Evolutionary conservation across 64 coral and sea anemone species (phyloP).

Genomic region (Astreopora myriophthalma): DNA sequence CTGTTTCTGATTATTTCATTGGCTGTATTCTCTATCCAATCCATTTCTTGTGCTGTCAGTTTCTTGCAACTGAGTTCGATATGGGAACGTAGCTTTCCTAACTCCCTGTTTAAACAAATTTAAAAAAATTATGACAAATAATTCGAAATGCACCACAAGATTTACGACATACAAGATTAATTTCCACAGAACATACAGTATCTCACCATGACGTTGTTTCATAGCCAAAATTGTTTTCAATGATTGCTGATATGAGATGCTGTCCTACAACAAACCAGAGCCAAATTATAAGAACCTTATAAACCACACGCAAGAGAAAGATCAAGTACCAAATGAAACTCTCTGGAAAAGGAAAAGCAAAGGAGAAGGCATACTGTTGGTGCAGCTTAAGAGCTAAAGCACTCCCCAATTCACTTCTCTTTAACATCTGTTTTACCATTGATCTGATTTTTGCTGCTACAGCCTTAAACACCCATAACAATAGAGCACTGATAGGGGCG

Average conservation of each 20-base stretch:
- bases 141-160: neutral
- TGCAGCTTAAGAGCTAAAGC: no score
- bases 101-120: slow-evolving; percentile 65
- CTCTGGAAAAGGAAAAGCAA: no score
- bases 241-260: slow-evolving; percentile 89
- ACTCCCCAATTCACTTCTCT: no score
- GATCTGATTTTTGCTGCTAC: no score
- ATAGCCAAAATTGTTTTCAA: slow-evolving; percentile 98
- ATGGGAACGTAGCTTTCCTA: slow-evolving; percentile 80
- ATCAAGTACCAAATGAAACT: neutral
- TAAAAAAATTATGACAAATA: neutral
- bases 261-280: slow-evolving; percentile 64
- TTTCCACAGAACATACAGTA: neutral
- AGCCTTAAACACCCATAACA: no score
- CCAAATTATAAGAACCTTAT: no score
- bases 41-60: slow-evolving; percentile 82
- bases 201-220: slow-evolving; percentile 90
- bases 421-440: no score
- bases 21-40: slow-evolving; percentile 80
- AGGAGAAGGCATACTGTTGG: no score
- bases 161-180: neutral
- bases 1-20: slow-evolving; percentile 87
- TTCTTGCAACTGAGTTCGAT: slow-evolving; percentile 86
- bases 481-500: no score
- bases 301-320: neutral